phyloP scores from a whole-genome alignment of 2,888 invertebrate genomes.

The Drosophila testacea region DNA sequence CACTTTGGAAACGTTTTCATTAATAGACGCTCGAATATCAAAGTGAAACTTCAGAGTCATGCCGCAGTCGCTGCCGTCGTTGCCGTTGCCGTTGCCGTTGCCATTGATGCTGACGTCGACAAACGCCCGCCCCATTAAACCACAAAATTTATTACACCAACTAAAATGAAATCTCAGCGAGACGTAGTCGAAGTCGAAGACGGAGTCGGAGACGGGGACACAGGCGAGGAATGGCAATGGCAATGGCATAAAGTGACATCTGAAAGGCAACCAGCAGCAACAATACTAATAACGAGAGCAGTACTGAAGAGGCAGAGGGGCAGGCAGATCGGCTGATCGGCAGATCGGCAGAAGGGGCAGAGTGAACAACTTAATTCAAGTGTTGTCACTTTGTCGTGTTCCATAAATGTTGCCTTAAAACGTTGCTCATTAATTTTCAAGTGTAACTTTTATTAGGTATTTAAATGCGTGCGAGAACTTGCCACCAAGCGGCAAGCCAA shows the following conservation, averaged over 20 bases:
- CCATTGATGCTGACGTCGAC: constrained; percentile 57
- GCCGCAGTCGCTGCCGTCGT: constrained; percentile 49
- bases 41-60: constrained; percentile 76
- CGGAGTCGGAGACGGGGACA: constrained; percentile 5
- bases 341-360: constrained; percentile 14
- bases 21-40: constrained; percentile 80
- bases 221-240: constrained; percentile 53
- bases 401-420: constrained; percentile 80
- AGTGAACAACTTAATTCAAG: constrained; percentile 82
- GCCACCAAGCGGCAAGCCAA: constrained; percentile 72
- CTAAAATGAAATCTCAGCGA: constrained; percentile 80
- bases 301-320: neutral
- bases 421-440: constrained; percentile 84
- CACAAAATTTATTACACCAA: constrained; percentile 84
- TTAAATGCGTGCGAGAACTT: constrained; percentile 80
- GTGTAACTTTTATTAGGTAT: constrained; percentile 83
- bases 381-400: constrained; percentile 83
- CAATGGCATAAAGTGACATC: constrained; percentile 67
- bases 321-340: neutral
- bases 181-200: constrained; percentile 36
- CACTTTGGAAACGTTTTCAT: constrained; percentile 68
- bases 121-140: constrained; percentile 83
- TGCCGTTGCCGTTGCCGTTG: constrained; percentile 15
- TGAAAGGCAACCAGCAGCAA: constrained; percentile 46
- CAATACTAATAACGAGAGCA: constrained; percentile 12